Conservation (phyloP, 2,797 vertebrate genomes). For the Cyclopterus lumpus region DNA sequence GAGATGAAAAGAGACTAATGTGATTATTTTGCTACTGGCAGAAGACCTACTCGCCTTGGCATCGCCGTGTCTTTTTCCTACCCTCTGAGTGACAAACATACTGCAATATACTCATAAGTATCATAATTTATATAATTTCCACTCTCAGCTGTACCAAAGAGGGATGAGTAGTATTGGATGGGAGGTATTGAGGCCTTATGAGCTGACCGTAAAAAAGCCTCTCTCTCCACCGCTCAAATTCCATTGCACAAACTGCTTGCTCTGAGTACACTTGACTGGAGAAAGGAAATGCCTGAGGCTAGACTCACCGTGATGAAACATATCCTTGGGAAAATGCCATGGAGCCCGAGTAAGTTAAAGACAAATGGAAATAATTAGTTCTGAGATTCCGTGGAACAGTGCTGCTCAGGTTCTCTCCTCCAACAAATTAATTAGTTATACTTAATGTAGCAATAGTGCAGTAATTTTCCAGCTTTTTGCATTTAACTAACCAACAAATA, state of each 20-base stretch:
- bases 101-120: conserved; percentile 31
- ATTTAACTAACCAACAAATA: conserved; percentile 18
- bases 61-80: background rate
- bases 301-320: conserved; percentile 50
- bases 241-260: conserved; percentile 29
- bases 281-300: conserved; percentile 48
- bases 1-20: conserved; percentile 59
- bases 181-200: conserved; percentile 28
- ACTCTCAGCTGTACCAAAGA: conserved; percentile 2
- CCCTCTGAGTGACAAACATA: conserved; percentile 39
- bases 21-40: conserved; percentile 58
- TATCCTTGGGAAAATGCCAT: conserved; percentile 43
- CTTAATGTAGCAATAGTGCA: background rate
- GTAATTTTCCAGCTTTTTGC: conserved; percentile 19
- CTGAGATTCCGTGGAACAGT: conserved; percentile 17
- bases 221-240: conserved; percentile 9
- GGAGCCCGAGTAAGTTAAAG: conserved; percentile 32
- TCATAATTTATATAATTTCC: conserved; percentile 40
- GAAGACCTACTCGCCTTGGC: conserved; percentile 30
- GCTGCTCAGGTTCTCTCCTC: conserved; percentile 10
- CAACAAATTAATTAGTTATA: conserved; percentile 28
- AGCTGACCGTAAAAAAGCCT: conserved; percentile 24
- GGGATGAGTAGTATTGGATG: conserved; percentile 18
- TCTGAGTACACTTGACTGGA: conserved; percentile 49
- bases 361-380: conserved; percentile 59